Conservation (phyloP, 2,113 vertebrate species). For the Myocastor coypus region DNA sequence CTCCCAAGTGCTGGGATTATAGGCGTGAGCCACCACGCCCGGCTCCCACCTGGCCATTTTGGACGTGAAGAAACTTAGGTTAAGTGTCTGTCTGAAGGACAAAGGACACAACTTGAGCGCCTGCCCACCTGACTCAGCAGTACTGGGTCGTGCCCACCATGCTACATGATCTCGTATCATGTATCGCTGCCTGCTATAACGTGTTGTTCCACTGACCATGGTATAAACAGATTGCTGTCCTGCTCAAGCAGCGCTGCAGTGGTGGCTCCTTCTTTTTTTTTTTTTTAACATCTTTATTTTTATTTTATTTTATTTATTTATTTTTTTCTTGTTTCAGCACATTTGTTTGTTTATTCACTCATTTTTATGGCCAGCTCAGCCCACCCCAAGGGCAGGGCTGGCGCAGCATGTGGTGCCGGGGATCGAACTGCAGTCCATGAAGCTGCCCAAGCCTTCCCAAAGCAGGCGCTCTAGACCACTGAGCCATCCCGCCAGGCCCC, state of each 20-base stretch:
- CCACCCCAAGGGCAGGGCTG: too few species aligned
- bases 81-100: neutral
- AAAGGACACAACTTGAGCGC: neutral
- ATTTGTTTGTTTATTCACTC: too few species aligned
- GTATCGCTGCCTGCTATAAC: neutral
- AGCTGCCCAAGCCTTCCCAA: too few species aligned
- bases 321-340: too few species aligned
- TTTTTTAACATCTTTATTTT: too few species aligned
- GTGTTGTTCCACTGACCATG: neutral
- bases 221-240: neutral
- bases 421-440: too few species aligned
- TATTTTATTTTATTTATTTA: too few species aligned
- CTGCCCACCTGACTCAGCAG: neutral
- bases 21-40: neutral
- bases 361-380: too few species aligned
- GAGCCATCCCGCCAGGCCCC: too few species aligned
- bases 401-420: too few species aligned
- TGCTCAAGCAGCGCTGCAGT: accelerated
- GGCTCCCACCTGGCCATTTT: neutral
- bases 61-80: neutral
- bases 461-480: too few species aligned
- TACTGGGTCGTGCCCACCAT: neutral
- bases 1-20: neutral
- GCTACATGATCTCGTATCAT: accelerated
- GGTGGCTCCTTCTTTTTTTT: neutral